Evolutionary conservation across 2,113 vertebrate genomes (phyloP).

Genomic region (Gambusia affinis): DNA sequence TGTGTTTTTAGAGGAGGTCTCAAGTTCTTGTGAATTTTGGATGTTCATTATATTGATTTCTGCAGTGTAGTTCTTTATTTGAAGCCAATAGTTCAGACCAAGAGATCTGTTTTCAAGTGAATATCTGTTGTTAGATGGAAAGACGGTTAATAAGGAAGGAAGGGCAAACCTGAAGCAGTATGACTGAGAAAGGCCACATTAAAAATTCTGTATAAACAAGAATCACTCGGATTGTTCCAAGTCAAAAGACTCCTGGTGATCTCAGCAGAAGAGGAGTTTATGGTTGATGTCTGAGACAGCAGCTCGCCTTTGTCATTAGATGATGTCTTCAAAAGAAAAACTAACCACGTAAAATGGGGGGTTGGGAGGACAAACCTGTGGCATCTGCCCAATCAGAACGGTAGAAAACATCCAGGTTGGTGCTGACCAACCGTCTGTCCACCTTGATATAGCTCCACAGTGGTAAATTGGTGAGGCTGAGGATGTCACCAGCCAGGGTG

Average conservation of each 20-base stretch:
- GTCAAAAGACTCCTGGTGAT: conserved; percentile 38
- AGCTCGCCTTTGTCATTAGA: conserved; percentile 28
- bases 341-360: conserved; percentile 39
- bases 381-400: conserved; percentile 46
- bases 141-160: background rate
- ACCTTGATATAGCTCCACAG: background rate
- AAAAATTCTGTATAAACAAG: conserved; percentile 36
- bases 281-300: conserved; percentile 27
- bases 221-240: conserved; percentile 33
- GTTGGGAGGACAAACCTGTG: conserved; percentile 37
- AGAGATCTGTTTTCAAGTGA: conserved; percentile 23
- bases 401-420: conserved; percentile 23
- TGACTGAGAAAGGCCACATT: conserved; percentile 15
- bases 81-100: conserved; percentile 4
- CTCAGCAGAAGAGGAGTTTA: conserved; percentile 37
- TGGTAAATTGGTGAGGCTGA: conserved; percentile 31
- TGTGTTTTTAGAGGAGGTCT: too few relatives aligned
- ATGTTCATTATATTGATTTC: conserved; percentile 2
- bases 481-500: conserved; percentile 10
- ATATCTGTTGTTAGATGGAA: conserved; percentile 47
- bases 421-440: conserved; percentile 53
- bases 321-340: conserved; percentile 48
- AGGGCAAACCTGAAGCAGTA: background rate
- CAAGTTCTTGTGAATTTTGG: too few relatives aligned
- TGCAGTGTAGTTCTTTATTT: background rate